Evolutionary conservation across 2,888 invertebrate genomes (phyloP), one percentile per base, ranked within the genome.

Genomic region (Zygaena filipendulae): DNA sequence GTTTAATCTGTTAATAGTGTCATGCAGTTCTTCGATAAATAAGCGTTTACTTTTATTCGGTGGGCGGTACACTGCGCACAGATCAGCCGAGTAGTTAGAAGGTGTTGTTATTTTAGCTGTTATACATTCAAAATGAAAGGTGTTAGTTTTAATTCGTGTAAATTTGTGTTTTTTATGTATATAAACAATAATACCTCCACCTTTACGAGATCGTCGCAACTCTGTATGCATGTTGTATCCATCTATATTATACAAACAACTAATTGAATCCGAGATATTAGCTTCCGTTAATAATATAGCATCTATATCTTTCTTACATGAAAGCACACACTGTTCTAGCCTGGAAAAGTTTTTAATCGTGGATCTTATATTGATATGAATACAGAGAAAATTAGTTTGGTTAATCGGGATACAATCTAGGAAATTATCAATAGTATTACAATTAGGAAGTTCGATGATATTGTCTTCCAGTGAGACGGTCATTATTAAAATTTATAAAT

Each of bases 131-230:
- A 25, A 40, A 8, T 41, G 13, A 26, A 22, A 11, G 21, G 34
- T 30, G n/a, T 27, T 29, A 6, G 13, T 13, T 23, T 28, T 29
- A 3, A 9, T 14, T 3, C 6, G 20, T 20, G 26, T 32, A n/a
- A n/a, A n/a, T 28, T 36, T 37, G 11, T 37, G 36, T 27, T 36
- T 38, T 11, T 36, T 38, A 9, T 29, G 13, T 7, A 32, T 6
- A 24, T 32, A 41, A 4, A 36, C 24, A 6, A 39, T 31, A 11
- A 39, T 39, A 16, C 39, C 39, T n/a, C 39, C 36, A 9, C 38
- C 40, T 12, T 24, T 35, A 4, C 25, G 32, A 7, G 11, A 16
- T 13, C 22, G 26, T 6, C 40, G 25, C 11, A 41, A 12, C 11
- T 31, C 11, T 3, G 33, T 28, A 26, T 32, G 27, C 42, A 40